These are phyloP conservation scores for Coptotermes formosanus DNA, from an alignment of 1,140 invertebrate genomes.

Conservation along the genomic window DNA sequence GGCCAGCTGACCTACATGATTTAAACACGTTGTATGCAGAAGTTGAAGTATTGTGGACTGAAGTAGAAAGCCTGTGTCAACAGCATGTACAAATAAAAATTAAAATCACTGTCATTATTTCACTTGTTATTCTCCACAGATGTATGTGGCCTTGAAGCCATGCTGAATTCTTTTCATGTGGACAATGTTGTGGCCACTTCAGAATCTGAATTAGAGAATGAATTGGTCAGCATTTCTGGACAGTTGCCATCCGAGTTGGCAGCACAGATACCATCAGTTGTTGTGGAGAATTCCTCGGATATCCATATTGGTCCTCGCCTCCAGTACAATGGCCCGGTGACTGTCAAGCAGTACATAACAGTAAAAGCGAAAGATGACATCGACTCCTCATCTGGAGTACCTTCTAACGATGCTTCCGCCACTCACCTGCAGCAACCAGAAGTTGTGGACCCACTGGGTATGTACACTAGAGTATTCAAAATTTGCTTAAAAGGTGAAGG, in stretches of 20 bases:
- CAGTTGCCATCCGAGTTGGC: neutral
- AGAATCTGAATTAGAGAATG: neutral
- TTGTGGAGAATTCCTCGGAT: neutral
- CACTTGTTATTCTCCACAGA: neutral
- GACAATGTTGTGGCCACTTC: neutral
- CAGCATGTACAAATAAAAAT: no score
- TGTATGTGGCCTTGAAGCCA: neutral
- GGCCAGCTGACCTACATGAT: no score
- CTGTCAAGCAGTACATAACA: conserved; percentile 11
- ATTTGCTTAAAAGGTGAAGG: no score
- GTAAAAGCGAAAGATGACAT: neutral
- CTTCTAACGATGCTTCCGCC: neutral
- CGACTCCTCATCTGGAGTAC: neutral
- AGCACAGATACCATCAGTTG: neutral
- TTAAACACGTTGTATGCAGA: no score
- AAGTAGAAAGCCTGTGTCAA: no score
- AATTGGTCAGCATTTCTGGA: neutral
- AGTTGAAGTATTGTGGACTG: no score
- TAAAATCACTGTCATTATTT: no score
- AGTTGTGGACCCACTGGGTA: no score
- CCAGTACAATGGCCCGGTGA: neutral
- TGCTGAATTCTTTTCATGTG: neutral
- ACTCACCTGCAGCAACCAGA: neutral
- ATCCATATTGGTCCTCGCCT: neutral
- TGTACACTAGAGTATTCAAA: no score